phyloP scores from a whole-genome alignment of 2,888 invertebrate genomes.

The Lobophora halterata region DNA sequence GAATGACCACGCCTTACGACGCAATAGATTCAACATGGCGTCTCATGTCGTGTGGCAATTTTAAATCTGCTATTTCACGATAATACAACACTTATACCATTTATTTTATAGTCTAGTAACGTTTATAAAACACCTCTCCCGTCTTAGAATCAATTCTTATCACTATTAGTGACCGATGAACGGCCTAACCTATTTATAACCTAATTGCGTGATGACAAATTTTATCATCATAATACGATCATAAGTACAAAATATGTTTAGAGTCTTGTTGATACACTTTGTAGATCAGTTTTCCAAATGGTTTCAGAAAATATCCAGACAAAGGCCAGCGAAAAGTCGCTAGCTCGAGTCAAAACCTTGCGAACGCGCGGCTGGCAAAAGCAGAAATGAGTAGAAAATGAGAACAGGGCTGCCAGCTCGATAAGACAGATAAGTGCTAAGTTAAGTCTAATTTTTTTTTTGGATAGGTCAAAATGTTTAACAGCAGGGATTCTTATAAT shows the following conservation, averaged over 20 bases:
- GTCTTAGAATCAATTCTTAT: slow-evolving; percentile 31
- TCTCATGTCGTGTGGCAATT: slow-evolving; percentile 41
- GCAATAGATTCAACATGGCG: slow-evolving; percentile 66
- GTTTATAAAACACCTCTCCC: slow-evolving; percentile 34
- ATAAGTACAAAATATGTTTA: slow-evolving; percentile 1
- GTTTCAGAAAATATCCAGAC: slow-evolving; percentile 35
- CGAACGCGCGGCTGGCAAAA: slow-evolving; percentile 42
- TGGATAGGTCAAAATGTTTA: too few relatives aligned
- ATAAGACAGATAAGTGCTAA: too few relatives aligned
- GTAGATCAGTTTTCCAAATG: slow-evolving; percentile 3
- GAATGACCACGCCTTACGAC: slow-evolving; percentile 60
- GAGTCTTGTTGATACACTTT: slow-evolving; percentile 11
- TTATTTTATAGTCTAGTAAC: slow-evolving; percentile 36
- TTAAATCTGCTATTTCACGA: slow-evolving; percentile 35
- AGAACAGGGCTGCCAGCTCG: background rate
- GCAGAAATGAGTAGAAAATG: slow-evolving; percentile 42
- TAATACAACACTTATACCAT: slow-evolving; percentile 40
- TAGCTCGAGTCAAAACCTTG: slow-evolving; percentile 26
- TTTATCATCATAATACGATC: too few relatives aligned
- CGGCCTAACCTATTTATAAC: slow-evolving; percentile 4
- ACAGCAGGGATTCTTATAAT: too few relatives aligned
- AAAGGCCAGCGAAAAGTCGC: slow-evolving; percentile 37
- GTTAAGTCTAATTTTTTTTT: too few relatives aligned
- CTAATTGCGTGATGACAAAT: slow-evolving; percentile 4
- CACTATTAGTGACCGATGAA: slow-evolving; percentile 13